Percentiles rank a stretch among this genome's conserved stretches.
Conservation (phyloP, 2,888 invertebrate genomes). For the Eristalinus aeneus region DNA sequence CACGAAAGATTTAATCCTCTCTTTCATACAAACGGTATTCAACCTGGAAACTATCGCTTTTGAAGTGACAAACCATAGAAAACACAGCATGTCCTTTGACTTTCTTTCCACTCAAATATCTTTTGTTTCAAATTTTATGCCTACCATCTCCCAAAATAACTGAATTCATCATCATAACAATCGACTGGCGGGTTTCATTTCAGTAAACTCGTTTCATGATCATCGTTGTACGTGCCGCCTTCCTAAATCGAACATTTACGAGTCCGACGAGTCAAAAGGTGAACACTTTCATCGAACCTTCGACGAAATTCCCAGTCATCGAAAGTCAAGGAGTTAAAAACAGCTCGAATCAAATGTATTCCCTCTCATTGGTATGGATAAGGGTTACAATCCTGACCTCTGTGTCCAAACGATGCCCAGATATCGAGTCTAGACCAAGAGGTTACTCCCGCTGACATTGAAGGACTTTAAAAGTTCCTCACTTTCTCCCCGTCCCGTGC, state of each 20-base stretch:
- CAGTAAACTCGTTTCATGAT: constrained; percentile 69
- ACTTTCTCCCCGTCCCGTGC: not conserved
- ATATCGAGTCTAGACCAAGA: too few relatives aligned
- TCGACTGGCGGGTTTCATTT: constrained; percentile 68
- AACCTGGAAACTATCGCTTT: too few relatives aligned
- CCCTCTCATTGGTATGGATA: not conserved
- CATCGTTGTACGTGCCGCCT: constrained; percentile 75
- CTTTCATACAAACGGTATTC: too few relatives aligned
- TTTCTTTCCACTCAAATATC: too few relatives aligned
- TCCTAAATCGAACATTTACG: constrained; percentile 72
- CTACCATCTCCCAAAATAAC: too few relatives aligned
- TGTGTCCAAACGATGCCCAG: too few relatives aligned
- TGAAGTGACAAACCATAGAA: too few relatives aligned
- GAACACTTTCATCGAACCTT: not conserved
- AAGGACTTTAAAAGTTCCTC: not conserved
- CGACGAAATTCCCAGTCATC: too few relatives aligned
- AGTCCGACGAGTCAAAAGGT: constrained; percentile 11
- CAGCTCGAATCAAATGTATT: not conserved
- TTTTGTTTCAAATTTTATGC: too few relatives aligned
- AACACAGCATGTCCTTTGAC: too few relatives aligned
- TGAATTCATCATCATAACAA: not conserved
- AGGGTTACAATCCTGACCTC: too few relatives aligned
- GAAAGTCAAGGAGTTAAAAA: not conserved
- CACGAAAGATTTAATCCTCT: too few relatives aligned
- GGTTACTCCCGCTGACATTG: not conserved